Conservation (phyloP, 1,140 invertebrate species). For the Heliconius hewitsoni region DNA sequence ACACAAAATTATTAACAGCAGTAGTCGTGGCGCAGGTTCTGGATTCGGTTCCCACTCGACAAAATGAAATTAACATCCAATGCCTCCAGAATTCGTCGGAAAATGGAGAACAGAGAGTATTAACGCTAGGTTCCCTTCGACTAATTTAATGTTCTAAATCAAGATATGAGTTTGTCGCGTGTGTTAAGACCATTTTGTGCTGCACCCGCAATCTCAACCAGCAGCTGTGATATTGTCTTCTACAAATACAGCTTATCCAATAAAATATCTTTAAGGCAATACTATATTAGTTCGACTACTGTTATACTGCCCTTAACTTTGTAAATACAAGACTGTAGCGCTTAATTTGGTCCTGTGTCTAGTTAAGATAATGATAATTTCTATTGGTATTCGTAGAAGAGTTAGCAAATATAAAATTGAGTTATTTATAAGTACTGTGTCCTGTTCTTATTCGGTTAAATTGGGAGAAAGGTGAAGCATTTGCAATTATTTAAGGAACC, state of each 20-base stretch:
- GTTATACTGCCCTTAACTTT: conserved; percentile 9
- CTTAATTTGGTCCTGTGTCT: background rate
- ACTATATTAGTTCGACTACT: conserved; percentile 24
- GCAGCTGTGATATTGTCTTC: conserved; percentile 39
- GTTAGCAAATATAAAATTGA: background rate
- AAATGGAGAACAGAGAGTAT: no score
- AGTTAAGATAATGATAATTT: background rate
- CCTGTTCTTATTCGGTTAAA: background rate
- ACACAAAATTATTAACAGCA: conserved; percentile 37
- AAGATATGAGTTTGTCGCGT: conserved; percentile 51
- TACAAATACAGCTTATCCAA: conserved; percentile 36
- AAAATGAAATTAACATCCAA: no score
- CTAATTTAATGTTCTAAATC: conserved; percentile 39
- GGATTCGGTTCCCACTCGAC: no score
- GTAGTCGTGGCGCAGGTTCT: no score
- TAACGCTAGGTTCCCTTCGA: no score
- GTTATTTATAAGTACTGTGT: background rate
- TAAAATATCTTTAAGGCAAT: conserved; percentile 28
- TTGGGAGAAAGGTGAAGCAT: no score
- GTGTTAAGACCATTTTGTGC: conserved; percentile 52
- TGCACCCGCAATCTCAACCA: conserved; percentile 45
- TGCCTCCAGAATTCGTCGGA: no score
- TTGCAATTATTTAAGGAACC: no score
- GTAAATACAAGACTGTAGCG: background rate
- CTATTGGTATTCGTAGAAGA: no score